These are phyloP conservation scores for Coelopa pilipes DNA, from an alignment of 2,888 invertebrate species.

Conservation along the genomic window DNA sequence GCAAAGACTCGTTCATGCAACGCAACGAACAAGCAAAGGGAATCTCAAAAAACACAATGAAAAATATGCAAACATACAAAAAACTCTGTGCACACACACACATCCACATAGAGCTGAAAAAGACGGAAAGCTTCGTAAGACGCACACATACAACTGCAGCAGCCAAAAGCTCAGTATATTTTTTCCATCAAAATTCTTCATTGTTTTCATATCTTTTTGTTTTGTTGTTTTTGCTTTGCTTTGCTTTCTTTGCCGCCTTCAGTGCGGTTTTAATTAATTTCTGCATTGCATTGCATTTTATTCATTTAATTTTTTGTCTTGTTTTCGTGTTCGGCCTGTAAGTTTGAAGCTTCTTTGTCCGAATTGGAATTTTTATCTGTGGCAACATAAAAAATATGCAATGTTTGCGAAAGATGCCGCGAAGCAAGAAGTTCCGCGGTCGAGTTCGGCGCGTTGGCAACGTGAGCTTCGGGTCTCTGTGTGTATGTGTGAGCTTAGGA, in stretches of 20 bases:
- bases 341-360: neutral
- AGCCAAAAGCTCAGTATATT: slow-evolving; percentile 28
- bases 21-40: too few species aligned
- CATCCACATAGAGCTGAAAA: neutral
- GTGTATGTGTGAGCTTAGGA: neutral
- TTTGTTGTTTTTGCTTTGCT: neutral
- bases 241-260: neutral
- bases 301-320: neutral
- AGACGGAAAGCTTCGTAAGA: neutral
- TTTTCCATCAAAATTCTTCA: neutral
- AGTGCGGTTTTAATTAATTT: neutral
- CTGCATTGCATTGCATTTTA: neutral
- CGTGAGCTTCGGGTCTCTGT: neutral
- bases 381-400: neutral
- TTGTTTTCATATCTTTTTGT: too few species aligned
- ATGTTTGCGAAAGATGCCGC: neutral
- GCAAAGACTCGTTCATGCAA: too few species aligned
- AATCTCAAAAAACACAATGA: too few species aligned
- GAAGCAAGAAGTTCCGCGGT: neutral
- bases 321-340: neutral
- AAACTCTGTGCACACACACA: slow-evolving; percentile 1
- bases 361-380: neutral
- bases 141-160: neutral
- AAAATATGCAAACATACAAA: neutral
- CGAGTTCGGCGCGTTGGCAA: neutral